These are phyloP conservation scores for Hormaphis cornu DNA, from an alignment of 1,140 invertebrate species.

Conservation along the genomic window DNA sequence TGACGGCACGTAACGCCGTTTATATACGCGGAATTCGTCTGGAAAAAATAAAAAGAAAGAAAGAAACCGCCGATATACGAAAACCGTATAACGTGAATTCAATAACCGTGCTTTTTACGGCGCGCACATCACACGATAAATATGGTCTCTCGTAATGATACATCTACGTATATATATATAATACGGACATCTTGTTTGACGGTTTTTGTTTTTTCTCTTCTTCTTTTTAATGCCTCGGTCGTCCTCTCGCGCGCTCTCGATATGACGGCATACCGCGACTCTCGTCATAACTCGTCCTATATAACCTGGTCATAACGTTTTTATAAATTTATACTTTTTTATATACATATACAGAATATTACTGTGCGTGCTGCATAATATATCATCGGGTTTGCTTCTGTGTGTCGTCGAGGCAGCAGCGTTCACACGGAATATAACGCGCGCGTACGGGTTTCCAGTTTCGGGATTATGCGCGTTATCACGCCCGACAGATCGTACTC, in stretches of 20 bases:
- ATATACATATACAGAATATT: no score
- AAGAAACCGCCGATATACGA: background rate
- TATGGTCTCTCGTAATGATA: background rate
- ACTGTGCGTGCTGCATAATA: no score
- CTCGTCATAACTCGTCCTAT: conserved; percentile 30
- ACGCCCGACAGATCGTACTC: background rate
- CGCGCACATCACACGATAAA: background rate
- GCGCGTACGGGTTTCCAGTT: conserved; percentile 23
- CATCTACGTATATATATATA: background rate
- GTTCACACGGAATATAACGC: no score
- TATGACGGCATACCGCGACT: conserved; percentile 9
- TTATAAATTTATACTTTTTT: no score
- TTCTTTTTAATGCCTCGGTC: background rate
- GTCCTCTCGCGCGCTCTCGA: background rate
- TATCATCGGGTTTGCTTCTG: no score
- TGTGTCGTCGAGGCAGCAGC: no score
- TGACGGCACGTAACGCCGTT: no score
- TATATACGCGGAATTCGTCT: background rate
- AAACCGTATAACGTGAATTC: background rate
- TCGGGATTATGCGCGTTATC: conserved; percentile 16
- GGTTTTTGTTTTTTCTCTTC: background rate
- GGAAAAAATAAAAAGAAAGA: background rate
- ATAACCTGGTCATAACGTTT: background rate
- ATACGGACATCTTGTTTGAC: no score
- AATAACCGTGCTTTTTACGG: background rate